Evolutionary conservation across 2,113 vertebrate genomes (phyloP).

Genomic region (Lipophrys pholis): DNA sequence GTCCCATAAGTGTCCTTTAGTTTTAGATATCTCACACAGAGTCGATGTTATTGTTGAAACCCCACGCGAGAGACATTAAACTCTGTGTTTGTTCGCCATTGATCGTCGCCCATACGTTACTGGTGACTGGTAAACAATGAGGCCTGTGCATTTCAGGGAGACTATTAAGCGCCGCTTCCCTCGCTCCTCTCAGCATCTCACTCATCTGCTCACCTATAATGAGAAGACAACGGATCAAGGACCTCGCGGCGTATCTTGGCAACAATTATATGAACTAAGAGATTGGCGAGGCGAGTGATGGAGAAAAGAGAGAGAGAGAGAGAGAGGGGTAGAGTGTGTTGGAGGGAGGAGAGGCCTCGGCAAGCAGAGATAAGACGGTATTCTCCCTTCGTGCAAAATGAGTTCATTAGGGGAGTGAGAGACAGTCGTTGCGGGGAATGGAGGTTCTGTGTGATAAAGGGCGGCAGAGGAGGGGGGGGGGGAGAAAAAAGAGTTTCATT

Average conservation of each 20-base stretch:
- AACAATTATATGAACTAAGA: slow-evolving; percentile 57
- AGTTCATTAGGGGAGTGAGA: slow-evolving; percentile 76
- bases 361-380: slow-evolving; percentile 74
- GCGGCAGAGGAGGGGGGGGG: slow-evolving; percentile 48
- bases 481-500: slow-evolving; percentile 73
- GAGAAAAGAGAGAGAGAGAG: slow-evolving; percentile 18
- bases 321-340: slow-evolving; percentile 8
- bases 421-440: slow-evolving; percentile 49
- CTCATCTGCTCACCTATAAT: slow-evolving; percentile 45
- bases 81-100: not conserved
- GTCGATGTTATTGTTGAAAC: not conserved
- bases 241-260: slow-evolving; percentile 47
- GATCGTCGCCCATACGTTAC: not conserved
- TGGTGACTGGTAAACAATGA: not conserved
- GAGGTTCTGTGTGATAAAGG: slow-evolving; percentile 71
- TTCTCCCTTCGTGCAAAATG: slow-evolving; percentile 74
- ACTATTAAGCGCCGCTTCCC: slow-evolving; percentile 5
- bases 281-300: slow-evolving; percentile 30
- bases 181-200: not conserved
- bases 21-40: too few relatives aligned
- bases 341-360: slow-evolving; percentile 34
- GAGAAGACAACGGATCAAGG: slow-evolving; percentile 49
- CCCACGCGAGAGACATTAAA: not conserved
- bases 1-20: too few relatives aligned
- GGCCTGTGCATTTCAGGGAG: not conserved